Conservation (phyloP, 37 sponge, comb jelly and placozoan species). For the Axinella damicornis region DNA sequence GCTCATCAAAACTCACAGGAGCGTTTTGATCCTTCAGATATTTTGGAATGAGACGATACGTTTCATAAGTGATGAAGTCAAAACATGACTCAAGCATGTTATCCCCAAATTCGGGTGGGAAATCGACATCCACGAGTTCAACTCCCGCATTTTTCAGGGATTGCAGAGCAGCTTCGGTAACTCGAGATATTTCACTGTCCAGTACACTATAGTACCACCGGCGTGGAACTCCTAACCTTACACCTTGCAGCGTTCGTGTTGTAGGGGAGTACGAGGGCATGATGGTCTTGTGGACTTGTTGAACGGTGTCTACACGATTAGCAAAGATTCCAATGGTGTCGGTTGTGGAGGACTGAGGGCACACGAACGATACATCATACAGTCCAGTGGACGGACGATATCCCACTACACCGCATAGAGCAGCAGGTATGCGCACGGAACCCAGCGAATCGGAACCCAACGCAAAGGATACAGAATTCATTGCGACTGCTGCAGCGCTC, state of each 20-base stretch:
- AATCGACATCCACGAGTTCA: slow-evolving; percentile 22
- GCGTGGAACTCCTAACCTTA: slow-evolving; percentile 48
- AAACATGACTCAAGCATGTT: neutral
- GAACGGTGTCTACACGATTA: slow-evolving; percentile 4
- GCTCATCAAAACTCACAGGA: too few relatives aligned
- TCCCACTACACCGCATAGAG: slow-evolving; percentile 44
- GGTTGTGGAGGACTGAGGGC: too few relatives aligned
- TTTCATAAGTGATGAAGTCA: slow-evolving; percentile 26
- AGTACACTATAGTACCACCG: slow-evolving; percentile 11
- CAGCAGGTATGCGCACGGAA: slow-evolving; percentile 44
- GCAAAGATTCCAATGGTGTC: slow-evolving; percentile 39
- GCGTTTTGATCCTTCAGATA: too few relatives aligned
- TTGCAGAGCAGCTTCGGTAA: too few relatives aligned
- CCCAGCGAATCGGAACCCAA: slow-evolving; percentile 47
- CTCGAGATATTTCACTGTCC: slow-evolving; percentile 34
- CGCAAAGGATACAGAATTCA: slow-evolving; percentile 31
- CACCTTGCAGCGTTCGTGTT: neutral
- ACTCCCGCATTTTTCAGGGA: slow-evolving; percentile 20
- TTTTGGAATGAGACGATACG: slow-evolving; percentile 22
- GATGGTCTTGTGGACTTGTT: slow-evolving; percentile 19
- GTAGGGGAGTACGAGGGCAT: slow-evolving; percentile 28
- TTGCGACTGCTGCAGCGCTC: slow-evolving; percentile 50
- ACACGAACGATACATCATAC: neutral
- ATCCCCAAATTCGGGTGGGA: neutral
- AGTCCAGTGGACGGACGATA: slow-evolving; percentile 37